Conservation (phyloP, 2,113 vertebrate genomes). For the Scortum barcoo region DNA sequence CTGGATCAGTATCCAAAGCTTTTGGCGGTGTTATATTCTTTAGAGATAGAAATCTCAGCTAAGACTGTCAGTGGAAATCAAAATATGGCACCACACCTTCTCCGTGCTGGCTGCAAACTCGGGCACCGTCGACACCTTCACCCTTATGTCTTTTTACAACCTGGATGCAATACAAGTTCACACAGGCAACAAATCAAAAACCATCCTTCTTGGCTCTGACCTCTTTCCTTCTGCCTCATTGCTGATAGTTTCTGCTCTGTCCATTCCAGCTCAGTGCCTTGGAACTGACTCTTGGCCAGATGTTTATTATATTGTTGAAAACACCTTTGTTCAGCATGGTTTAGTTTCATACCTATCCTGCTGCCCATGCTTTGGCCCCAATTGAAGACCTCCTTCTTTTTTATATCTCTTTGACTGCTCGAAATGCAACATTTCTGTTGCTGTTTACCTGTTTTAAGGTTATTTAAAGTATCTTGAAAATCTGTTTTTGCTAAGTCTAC, state of each 20-base stretch:
- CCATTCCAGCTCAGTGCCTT: conserved; percentile 2
- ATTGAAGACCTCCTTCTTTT: not conserved
- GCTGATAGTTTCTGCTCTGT: conserved; percentile 8
- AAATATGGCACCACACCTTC: not conserved
- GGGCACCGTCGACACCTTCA: not conserved
- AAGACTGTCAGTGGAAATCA: not conserved
- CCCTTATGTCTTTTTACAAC: not conserved
- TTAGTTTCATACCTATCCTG: not conserved
- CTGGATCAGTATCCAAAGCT: not conserved
- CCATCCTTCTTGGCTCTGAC: not conserved
- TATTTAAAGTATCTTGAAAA: no score
- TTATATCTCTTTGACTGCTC: not conserved
- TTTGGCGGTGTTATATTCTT: not conserved
- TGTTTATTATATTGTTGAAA: conserved; percentile 8
- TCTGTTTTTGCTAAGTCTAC: no score
- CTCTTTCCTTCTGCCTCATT: not conserved
- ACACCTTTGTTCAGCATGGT: not conserved
- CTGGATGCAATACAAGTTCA: not conserved
- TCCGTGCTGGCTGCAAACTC: not conserved
- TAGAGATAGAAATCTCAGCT: not conserved
- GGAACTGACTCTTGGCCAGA: conserved; percentile 8
- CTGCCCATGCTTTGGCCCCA: not conserved
- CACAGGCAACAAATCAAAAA: conserved; percentile 24
- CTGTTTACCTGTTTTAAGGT: not conserved
- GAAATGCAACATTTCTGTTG: not conserved